Conservation (phyloP, 2,797 vertebrate genomes). For the Trichosurus vulpecula region DNA sequence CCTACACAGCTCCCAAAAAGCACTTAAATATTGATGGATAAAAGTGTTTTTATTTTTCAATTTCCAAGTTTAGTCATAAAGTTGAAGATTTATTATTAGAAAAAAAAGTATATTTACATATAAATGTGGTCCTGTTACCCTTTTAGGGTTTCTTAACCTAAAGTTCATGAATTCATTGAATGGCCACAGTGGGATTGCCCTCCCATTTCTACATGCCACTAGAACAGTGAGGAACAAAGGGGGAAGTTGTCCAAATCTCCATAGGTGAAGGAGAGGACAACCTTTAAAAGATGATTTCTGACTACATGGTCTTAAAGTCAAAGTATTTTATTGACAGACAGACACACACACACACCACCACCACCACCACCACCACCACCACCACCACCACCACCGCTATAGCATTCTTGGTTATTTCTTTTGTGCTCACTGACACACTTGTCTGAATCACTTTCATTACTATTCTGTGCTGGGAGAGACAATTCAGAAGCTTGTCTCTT, state of each 20-base stretch:
- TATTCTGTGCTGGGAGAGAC: not conserved
- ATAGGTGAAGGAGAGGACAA: no score
- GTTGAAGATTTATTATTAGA: not conserved
- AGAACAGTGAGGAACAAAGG: no score
- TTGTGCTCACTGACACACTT: not conserved
- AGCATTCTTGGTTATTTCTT: not conserved
- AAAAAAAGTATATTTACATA: not conserved
- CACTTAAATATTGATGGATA: not conserved
- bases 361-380: not conserved
- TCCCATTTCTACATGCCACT: no score
- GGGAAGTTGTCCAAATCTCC: no score
- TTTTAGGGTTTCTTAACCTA: not conserved
- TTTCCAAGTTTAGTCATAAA: not conserved
- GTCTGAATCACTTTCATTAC: not conserved
- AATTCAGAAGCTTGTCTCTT: constrained; percentile 29
- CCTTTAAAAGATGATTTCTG: not conserved
- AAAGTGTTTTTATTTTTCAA: not conserved
- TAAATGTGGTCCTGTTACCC: not conserved
- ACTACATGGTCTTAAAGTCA: not conserved
- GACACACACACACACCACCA: no score
- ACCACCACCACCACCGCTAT: not conserved
- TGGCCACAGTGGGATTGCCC: no score
- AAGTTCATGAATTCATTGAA: not conserved
- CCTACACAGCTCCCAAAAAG: not conserved
- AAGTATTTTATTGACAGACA: not conserved